Base-by-base conservation (phyloP, 2,888 invertebrate genomes). In the Nymphalis polychloros region DNA sequence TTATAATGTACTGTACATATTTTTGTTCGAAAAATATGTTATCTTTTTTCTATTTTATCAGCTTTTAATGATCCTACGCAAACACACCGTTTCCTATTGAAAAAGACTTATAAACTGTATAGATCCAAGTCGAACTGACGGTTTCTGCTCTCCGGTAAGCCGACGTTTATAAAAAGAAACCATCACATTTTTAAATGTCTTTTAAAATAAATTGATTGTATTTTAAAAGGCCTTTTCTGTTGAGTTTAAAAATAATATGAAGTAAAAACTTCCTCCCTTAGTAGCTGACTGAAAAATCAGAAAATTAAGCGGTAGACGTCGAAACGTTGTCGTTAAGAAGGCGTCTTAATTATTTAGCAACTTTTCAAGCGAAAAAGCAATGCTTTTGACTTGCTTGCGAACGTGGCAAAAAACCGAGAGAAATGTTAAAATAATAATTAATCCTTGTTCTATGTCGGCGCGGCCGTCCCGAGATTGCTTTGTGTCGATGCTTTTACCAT, bases 371-470 rank as follows among this genome's bases (percentile, higher is more conserved):
- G 89, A 84, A 78, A 82, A 85, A 85, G 90, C 88, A 86, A 87
- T 87, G 90, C 90, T 90, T 91, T 91, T 90, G 90, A 90, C 90
- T 91, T 86, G 89, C 83, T 85, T 81, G 80, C 78, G 81, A 80
- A 81, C 79, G 66, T 81, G 78, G 86, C 85, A 91, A 92, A 92
- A 92, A 92, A 90, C 83, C 83, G 80, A 84, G 81, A 79, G 84
- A 88, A 88, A 92, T 84, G 87, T 88, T 92, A 91, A 92, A 92
- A 92, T 92, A 91, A 92, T 92, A 92, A 92, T 92, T 92, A 92
- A 92, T 92, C 92, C 90, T 87, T 81, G 82, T 78, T 82, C 82
- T 80, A 80, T 76, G 81, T 79, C 79, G 75, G 73, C 70, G 77
- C 71, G 73, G 73, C 76, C 71, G 77, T 75, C 67, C 73, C 71